A percentile compares a stretch with the other conserved stretches of the same genome.
phyloP scores from a whole-genome alignment of 2,888 invertebrate genomes.

The Morinoia aosen region DNA sequence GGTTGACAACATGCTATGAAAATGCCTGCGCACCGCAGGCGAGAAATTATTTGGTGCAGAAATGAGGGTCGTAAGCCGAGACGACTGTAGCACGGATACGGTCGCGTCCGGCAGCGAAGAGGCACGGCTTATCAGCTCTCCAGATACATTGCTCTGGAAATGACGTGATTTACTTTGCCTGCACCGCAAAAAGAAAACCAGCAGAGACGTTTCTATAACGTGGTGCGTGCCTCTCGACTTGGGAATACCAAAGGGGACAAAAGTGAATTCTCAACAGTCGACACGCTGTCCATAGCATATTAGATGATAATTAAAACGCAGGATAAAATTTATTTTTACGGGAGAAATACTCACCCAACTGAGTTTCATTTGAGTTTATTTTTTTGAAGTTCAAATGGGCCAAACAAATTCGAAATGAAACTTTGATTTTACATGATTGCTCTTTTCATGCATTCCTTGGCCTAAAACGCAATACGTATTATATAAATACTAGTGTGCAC shows the following conservation, averaged over 20 bases:
- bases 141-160: constrained; percentile 39
- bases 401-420: neutral
- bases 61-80: neutral
- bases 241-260: neutral
- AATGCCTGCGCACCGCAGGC: neutral
- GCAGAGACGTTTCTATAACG: neutral
- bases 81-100: constrained; percentile 5
- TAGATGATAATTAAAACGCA: neutral
- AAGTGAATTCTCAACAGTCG: neutral
- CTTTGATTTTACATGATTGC: neutral
- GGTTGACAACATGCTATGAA: neutral
- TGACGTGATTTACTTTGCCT: constrained; percentile 45
- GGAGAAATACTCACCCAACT: neutral
- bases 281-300: neutral
- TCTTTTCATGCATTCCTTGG: neutral
- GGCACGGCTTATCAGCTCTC: constrained; percentile 27
- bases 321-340: neutral
- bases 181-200: neutral
- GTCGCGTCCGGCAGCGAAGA: constrained; percentile 23
- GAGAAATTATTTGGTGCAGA: neutral
- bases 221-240: neutral
- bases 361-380: neutral
- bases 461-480: neutral
- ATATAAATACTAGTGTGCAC: neutral
- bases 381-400: neutral